phyloP scores from a whole-genome alignment of 1,140 invertebrate species.

The Saccostrea echinata region DNA sequence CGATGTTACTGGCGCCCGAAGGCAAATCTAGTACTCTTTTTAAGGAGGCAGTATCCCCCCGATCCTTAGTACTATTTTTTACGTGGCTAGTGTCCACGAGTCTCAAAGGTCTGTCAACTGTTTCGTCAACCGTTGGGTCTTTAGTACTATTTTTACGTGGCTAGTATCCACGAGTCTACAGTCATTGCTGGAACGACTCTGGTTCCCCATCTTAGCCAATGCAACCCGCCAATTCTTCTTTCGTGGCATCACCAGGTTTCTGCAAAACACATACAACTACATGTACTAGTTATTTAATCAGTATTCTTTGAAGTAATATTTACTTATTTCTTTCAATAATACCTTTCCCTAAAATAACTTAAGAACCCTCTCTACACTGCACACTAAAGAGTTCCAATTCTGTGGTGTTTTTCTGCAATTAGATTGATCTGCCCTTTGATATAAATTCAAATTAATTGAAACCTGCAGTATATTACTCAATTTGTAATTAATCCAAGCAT shows the following conservation, averaged over 20 bases:
- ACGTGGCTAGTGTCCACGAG: neutral
- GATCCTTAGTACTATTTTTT: neutral
- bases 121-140: neutral
- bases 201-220: neutral
- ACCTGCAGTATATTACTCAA: no score
- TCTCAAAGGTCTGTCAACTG: neutral
- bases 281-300: no score
- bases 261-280: neutral
- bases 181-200: neutral
- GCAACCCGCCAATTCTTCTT: neutral
- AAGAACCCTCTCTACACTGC: no score
- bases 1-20: neutral
- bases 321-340: no score
- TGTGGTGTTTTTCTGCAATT: no score
- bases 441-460: no score
- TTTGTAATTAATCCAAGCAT: no score
- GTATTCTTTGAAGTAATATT: no score
- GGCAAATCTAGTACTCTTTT: slow-evolving; percentile 9
- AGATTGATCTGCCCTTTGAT: no score
- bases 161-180: neutral
- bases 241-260: neutral
- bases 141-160: neutral
- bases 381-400: no score
- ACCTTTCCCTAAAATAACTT: no score
- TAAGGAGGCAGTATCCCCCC: slow-evolving; percentile 14